Evolutionary conservation across 2,888 invertebrate species (phyloP).

Genomic region (Melanophora roralis): DNA sequence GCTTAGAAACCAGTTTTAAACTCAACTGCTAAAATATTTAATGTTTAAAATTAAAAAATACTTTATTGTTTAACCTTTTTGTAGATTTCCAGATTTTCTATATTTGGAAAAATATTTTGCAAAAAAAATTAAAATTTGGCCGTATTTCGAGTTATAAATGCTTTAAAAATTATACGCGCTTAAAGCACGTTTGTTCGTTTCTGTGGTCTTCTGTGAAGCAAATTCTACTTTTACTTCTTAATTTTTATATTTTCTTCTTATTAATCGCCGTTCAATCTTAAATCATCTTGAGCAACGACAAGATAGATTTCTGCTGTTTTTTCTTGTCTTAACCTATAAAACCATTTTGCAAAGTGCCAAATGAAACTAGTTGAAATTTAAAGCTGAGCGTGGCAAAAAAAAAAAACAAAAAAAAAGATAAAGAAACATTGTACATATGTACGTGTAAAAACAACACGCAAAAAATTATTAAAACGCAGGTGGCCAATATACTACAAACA

Average conservation of each 20-base stretch:
- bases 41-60: too few relatives aligned
- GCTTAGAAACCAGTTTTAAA: too few relatives aligned
- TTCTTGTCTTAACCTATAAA: slow-evolving; percentile 45
- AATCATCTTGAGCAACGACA: slow-evolving; percentile 3
- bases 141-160: background rate
- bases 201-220: background rate
- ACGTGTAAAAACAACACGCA: background rate
- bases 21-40: too few relatives aligned
- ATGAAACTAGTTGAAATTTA: slow-evolving; percentile 43
- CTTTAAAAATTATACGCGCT: background rate
- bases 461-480: background rate
- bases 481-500: slow-evolving; percentile 8
- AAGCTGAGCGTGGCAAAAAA: slow-evolving; percentile 20
- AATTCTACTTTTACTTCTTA: background rate
- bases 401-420: background rate
- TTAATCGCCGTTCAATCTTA: background rate
- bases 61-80: too few relatives aligned
- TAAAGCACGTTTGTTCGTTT: slow-evolving; percentile 31
- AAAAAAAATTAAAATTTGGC: background rate
- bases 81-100: too few relatives aligned
- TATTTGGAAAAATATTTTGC: too few relatives aligned
- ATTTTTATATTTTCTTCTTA: background rate
- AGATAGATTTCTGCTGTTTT: background rate
- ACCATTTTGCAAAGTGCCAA: slow-evolving; percentile 38
- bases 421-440: background rate